These are phyloP conservation scores for Bilobella aurantiaca DNA, from an alignment of 1,140 invertebrate species.

Conservation along the genomic window DNA sequence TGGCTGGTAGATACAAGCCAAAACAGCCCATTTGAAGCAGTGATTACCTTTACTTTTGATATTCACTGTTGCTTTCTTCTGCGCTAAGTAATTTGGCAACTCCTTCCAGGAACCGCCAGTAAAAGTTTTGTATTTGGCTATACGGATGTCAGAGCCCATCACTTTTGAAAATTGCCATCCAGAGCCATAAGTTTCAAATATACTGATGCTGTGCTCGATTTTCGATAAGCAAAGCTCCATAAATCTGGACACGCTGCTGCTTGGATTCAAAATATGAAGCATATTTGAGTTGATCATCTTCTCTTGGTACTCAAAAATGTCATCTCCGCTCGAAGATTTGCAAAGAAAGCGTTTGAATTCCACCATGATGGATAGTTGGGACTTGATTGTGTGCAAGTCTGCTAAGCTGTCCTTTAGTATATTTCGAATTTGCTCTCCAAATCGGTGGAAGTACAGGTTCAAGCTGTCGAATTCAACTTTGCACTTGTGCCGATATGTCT, in stretches of 20 bases:
- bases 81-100: not conserved
- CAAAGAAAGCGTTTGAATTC: not conserved
- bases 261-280: not conserved
- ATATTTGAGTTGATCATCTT: not conserved
- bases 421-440: not conserved
- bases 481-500: too few species aligned
- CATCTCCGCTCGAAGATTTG: not conserved
- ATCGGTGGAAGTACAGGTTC: not conserved
- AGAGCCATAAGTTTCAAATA: constrained; percentile 7
- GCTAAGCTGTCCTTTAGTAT: not conserved
- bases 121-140: not conserved
- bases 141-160: not conserved
- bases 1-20: not conserved
- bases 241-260: not conserved
- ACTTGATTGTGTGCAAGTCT: not conserved
- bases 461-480: too few species aligned
- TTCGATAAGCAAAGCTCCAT: not conserved
- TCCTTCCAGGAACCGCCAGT: not conserved
- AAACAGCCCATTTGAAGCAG: constrained; percentile 9
- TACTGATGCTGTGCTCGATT: not conserved
- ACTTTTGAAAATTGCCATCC: constrained; percentile 7
- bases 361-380: not conserved
- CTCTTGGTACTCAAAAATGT: not conserved
- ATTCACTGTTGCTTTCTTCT: not conserved
- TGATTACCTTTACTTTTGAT: not conserved